Conservation (phyloP, 1,140 invertebrate species). For the Bombus difficillimus region DNA sequence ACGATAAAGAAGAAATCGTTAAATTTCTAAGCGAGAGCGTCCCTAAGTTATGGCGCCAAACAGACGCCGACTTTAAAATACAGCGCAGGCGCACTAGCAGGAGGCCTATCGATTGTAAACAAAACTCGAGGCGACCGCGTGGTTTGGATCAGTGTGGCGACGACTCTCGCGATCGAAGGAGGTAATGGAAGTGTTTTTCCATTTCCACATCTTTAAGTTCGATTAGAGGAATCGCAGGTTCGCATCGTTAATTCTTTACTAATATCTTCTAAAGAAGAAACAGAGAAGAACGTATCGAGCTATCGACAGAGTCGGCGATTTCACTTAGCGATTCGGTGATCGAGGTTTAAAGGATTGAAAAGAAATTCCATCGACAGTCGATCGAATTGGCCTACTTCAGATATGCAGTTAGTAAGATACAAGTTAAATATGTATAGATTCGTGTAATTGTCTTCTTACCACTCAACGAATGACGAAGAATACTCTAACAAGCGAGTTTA, state of each 20-base stretch:
- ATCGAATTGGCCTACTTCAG: background rate
- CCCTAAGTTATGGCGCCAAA: constrained; percentile 36
- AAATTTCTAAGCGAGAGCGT: background rate
- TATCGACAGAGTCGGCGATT: constrained; percentile 7
- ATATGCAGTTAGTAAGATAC: background rate
- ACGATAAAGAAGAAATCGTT: no score
- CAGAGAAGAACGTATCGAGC: constrained; percentile 57
- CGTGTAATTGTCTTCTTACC: background rate
- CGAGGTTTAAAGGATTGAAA: background rate
- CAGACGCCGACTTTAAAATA: constrained; percentile 11
- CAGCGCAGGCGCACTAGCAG: constrained; percentile 37
- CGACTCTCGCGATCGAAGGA: constrained; percentile 66
- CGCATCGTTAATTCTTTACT: constrained; percentile 46
- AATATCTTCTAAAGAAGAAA: background rate
- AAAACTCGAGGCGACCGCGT: constrained; percentile 76
- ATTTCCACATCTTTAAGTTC: background rate
- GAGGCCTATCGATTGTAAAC: constrained; percentile 63
- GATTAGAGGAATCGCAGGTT: constrained; percentile 40
- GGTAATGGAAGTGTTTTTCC: constrained; percentile 18
- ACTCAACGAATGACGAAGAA: background rate
- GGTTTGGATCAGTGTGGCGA: constrained; percentile 75
- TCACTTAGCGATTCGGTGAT: background rate
- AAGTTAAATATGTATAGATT: background rate
- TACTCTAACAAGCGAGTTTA: background rate
- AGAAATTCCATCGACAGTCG: constrained; percentile 21